A percentile compares a stretch with the other conserved stretches of the same genome.
These are phyloP conservation scores for Silurus aristotelis DNA, from an alignment of 2,797 vertebrate species.

Conservation along the genomic window DNA sequence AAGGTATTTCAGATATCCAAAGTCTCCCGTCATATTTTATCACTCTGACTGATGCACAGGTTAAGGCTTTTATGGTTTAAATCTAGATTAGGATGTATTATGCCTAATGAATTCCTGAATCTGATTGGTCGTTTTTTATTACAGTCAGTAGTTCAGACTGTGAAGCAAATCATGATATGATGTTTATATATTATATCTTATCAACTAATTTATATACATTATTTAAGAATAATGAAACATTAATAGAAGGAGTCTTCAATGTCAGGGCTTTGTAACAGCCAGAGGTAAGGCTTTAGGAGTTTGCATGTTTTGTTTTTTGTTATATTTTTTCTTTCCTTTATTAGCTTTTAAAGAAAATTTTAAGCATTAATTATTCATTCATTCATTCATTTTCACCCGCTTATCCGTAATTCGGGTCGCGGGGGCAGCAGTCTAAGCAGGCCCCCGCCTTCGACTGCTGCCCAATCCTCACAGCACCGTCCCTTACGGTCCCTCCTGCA, in stretches of 20 bases:
- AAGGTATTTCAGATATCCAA: background rate
- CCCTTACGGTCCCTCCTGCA: no score
- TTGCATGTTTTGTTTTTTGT: background rate
- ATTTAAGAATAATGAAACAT: background rate
- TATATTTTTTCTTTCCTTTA: background rate
- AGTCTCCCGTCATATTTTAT: background rate
- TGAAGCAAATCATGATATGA: no score
- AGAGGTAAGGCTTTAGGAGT: background rate
- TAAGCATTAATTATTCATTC: no score
- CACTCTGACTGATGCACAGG: background rate
- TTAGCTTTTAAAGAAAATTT: no score
- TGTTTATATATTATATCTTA: background rate
- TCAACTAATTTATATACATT: background rate
- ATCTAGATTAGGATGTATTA: conserved; percentile 1
- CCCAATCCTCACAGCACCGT: no score
- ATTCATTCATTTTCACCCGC: no score
- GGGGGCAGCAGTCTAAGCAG: no score
- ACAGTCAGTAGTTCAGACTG: background rate
- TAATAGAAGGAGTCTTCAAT: background rate
- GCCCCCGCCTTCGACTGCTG: no score
- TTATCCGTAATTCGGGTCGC: no score
- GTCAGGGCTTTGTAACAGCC: background rate
- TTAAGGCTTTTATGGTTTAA: background rate
- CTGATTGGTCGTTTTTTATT: background rate
- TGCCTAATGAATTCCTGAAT: background rate